Evolutionary conservation across 2,113 vertebrate genomes (phyloP).

Genomic region (Cheilinus undulatus): DNA sequence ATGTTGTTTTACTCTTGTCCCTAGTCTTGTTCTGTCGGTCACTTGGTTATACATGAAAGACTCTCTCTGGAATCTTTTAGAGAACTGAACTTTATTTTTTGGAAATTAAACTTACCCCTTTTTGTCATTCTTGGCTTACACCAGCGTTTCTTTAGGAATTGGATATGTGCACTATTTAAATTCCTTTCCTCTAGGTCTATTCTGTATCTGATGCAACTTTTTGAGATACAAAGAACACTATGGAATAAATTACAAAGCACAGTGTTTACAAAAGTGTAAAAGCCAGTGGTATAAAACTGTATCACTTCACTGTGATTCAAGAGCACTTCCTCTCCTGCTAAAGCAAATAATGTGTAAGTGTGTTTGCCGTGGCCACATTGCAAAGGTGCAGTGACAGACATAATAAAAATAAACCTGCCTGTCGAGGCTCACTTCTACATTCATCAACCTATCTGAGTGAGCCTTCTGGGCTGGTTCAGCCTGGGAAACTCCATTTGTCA

Average conservation of each 20-base stretch:
- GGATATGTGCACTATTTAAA: no score
- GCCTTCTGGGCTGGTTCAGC: slow-evolving; percentile 73
- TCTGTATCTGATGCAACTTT: no score
- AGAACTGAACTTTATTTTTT: background rate
- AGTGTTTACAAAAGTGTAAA: slow-evolving; percentile 9
- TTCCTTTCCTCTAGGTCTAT: background rate
- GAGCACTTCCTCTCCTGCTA: slow-evolving; percentile 56
- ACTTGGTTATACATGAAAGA: slow-evolving; percentile 15
- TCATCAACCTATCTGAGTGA: slow-evolving; percentile 92
- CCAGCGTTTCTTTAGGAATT: no score
- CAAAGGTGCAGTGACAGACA: slow-evolving; percentile 87
- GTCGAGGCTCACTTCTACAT: slow-evolving; percentile 89
- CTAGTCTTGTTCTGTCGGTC: slow-evolving; percentile 42
- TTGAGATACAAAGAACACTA: slow-evolving; percentile 13
- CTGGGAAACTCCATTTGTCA: slow-evolving; percentile 79
- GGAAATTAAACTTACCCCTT: no score
- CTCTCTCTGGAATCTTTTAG: background rate
- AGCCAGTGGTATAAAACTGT: slow-evolving; percentile 1
- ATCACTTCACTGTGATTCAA: slow-evolving; percentile 47
- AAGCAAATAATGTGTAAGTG: slow-evolving; percentile 79
- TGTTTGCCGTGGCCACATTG: slow-evolving; percentile 72
- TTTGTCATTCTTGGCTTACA: no score
- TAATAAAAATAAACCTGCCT: slow-evolving; percentile 96
- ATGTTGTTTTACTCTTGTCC: slow-evolving; percentile 41
- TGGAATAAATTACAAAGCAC: background rate